Percentiles rank a stretch among this genome's conserved stretches.
These are phyloP conservation scores for Chaetophractus vellerosus DNA, from an alignment of 2,797 vertebrate genomes.

Conservation along the genomic window DNA sequence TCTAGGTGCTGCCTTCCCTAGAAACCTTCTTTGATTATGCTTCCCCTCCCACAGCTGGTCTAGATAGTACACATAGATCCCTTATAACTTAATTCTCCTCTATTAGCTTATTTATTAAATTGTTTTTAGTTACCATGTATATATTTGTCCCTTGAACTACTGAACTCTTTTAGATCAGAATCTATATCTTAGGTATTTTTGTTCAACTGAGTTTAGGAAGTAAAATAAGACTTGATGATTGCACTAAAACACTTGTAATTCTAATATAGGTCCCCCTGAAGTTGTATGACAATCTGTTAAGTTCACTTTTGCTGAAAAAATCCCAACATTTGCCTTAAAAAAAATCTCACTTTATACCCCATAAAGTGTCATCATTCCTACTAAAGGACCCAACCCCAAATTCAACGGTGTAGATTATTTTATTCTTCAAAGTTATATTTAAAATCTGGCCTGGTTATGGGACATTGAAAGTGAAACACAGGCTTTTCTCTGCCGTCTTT, in stretches of 20 bases:
- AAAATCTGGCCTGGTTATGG: constrained; percentile 29
- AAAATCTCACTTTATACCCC: neutral
- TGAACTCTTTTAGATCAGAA: neutral
- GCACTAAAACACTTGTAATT: constrained; percentile 12
- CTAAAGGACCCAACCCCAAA: neutral
- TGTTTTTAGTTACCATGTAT: neutral
- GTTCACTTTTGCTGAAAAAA: constrained; percentile 44
- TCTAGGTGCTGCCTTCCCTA: neutral
- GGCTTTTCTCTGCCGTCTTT: neutral
- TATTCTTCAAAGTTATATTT: constrained; percentile 63
- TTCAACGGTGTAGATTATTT: constrained; percentile 13
- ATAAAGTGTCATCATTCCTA: constrained; percentile 14
- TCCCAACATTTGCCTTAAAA: neutral
- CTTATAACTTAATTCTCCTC: constrained; percentile 5
- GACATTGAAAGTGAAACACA: constrained; percentile 45
- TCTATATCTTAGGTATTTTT: neutral
- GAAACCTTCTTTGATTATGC: neutral
- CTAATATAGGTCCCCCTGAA: neutral
- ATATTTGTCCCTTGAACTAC: neutral
- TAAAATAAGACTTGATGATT: constrained; percentile 10
- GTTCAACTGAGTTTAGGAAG: constrained; percentile 26
- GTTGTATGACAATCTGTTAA: neutral
- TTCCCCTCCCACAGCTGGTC: neutral
- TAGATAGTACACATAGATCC: neutral
- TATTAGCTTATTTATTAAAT: neutral